These are phyloP conservation scores for Gastracanthus pulcherrimus DNA, from an alignment of 2,888 invertebrate genomes.

Conservation along the genomic window DNA sequence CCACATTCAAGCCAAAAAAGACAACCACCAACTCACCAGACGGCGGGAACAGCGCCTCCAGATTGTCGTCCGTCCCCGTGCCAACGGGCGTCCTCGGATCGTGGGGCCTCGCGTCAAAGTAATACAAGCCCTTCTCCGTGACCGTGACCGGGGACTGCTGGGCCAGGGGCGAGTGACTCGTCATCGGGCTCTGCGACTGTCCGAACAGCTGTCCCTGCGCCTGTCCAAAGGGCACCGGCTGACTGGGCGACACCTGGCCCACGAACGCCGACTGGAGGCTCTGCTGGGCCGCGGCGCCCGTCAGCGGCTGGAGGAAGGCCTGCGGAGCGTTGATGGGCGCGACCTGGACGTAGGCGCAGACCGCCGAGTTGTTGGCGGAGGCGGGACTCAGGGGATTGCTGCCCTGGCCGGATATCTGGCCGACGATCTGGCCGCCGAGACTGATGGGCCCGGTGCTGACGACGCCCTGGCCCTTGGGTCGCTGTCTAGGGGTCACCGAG, in stretches of 20 bases:
- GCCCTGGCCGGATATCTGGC: conserved; percentile 75
- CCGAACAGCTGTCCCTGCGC: conserved; percentile 66
- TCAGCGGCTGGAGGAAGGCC: conserved; percentile 63
- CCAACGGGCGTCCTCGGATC: conserved; percentile 60
- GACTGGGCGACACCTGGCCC: conserved; percentile 69
- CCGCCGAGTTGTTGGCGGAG: conserved; percentile 64
- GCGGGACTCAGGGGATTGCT: conserved; percentile 65
- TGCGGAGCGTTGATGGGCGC: conserved; percentile 66
- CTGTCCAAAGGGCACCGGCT: conserved; percentile 66
- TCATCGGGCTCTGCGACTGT: conserved; percentile 72
- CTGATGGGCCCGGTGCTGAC: conserved; percentile 73
- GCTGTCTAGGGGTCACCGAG: conserved; percentile 89
- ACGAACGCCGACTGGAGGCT: conserved; percentile 63
- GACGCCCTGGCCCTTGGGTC: conserved; percentile 84
- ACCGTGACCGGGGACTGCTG: conserved; percentile 75
- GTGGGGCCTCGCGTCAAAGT: conserved; percentile 69
- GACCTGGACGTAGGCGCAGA: conserved; percentile 67
- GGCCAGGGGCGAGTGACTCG: conserved; percentile 70
- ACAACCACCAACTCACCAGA: conserved; percentile 79
- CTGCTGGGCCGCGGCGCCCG: conserved; percentile 64
- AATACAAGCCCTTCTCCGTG: conserved; percentile 70
- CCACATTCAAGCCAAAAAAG: too few relatives aligned
- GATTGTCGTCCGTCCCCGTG: conserved; percentile 73
- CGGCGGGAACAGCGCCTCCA: conserved; percentile 83
- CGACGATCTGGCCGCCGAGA: conserved; percentile 74